A percentile compares a stretch with the other conserved stretches of the same genome.
Conservation (phyloP, 1,140 invertebrate genomes). For the Helicoverpa zea region DNA sequence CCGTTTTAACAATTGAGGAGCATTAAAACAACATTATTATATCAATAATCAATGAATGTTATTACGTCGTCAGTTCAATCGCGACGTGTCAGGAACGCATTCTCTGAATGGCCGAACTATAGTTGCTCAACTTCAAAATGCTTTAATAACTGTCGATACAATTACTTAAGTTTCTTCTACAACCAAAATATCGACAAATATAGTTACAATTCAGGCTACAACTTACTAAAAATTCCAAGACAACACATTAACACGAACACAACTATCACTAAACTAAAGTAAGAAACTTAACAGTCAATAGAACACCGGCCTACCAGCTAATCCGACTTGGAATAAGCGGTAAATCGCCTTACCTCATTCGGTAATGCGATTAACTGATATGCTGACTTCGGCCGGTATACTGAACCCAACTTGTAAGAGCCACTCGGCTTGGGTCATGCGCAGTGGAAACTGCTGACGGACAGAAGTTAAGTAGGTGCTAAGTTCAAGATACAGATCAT, state of each 20-base stretch:
- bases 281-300: neutral
- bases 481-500: too few species aligned
- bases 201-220: neutral
- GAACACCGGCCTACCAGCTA: constrained; percentile 1
- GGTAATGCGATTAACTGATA: neutral
- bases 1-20: too few species aligned
- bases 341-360: constrained; percentile 32
- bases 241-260: neutral
- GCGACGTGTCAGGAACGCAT: too few species aligned
- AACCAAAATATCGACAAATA: too few species aligned
- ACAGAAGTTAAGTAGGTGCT: neutral
- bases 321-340: constrained; percentile 23
- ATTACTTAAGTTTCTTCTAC: too few species aligned
- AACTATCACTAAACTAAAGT: neutral
- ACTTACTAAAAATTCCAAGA: neutral
- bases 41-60: too few species aligned
- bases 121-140: too few species aligned
- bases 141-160: too few species aligned
- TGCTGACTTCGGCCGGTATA: constrained; percentile 16
- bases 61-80: too few species aligned
- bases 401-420: constrained; percentile 12
- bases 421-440: constrained; percentile 41
- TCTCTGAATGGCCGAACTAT: too few species aligned
- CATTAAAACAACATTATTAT: too few species aligned
- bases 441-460: constrained; percentile 34